These are phyloP conservation scores for Gavialis gangeticus DNA, from an alignment of 2,113 vertebrate genomes.

Conservation along the genomic window DNA sequence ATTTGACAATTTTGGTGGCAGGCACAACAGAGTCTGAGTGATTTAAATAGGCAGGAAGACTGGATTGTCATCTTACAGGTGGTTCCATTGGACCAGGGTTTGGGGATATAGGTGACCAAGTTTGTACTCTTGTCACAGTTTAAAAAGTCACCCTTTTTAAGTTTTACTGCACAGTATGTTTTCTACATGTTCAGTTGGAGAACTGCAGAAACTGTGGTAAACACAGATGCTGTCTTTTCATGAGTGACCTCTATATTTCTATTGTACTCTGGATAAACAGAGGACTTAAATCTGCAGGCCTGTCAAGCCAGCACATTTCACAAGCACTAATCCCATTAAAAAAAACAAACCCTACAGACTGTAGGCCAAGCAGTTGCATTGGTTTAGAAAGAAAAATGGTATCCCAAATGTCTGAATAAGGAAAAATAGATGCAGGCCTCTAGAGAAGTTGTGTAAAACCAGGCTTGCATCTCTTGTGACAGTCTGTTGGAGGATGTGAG, in stretches of 20 bases:
- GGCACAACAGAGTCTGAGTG: neutral
- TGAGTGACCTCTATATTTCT: neutral
- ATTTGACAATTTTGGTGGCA: neutral
- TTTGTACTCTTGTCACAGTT: neutral
- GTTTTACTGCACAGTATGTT: accelerated
- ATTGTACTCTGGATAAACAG: conserved; percentile 11
- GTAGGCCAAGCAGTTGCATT: conserved; percentile 27
- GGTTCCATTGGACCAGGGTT: neutral
- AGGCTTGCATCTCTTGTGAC: neutral
- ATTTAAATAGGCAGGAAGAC: neutral
- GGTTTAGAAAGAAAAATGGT: neutral
- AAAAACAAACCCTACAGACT: conserved; percentile 23
- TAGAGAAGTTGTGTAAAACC: neutral
- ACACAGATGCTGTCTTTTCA: neutral
- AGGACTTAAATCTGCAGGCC: neutral
- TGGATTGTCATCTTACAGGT: neutral
- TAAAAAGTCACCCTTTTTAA: neutral
- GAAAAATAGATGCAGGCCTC: conserved; percentile 9
- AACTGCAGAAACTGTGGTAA: neutral
- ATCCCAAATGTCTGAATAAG: conserved; percentile 16
- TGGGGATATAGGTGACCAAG: neutral
- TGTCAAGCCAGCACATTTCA: conserved; percentile 29
- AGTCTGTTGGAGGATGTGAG: too few relatives aligned
- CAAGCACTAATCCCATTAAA: conserved; percentile 37
- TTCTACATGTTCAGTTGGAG: neutral